Base-by-base conservation (phyloP, 2,113 vertebrate species). In the Corythaeola cristata region DNA sequence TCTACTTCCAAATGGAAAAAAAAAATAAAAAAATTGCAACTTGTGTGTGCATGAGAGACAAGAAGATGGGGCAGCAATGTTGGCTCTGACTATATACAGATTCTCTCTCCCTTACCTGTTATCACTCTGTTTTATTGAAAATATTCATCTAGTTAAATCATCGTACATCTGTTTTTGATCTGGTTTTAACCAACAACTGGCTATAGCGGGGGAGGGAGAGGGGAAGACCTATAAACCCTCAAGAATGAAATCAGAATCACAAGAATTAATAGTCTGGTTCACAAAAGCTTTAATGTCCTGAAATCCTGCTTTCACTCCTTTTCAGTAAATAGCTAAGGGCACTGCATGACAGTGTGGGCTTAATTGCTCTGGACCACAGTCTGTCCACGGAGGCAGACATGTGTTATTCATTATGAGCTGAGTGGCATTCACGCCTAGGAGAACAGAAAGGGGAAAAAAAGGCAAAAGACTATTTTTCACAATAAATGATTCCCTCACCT, bases 301-400 rank as follows among this genome's bases (percentile, higher is more conserved):
- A 92, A 88, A 95, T 86, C 58, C 22, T 88, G 50, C 49, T 89
- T 47, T 92, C 73, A 37, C 37, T 50, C 47, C 62, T 87, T 47
- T 47, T 80, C 62, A 68, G 28, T 94, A 97, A 97, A 97, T 84
- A 95, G 90, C 84, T 96, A 94, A 77, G 88, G 89, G 72, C 50
- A 83, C 72, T 60, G 41, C 23, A 33, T 85, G 93, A 94, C 95
- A 96, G 94, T 71, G 33, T 73, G 58, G 71, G 84, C 63, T 96
- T 93, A 94, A 95, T 82, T 93, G 89, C 76, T 83, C 39, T 62
- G 67, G 75, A 82, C 72, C 16, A 1, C 11, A 77, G 58, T 49
- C 67, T 93, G 92, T 77, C 68, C 91, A 13, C 2, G 16, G 80
- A 94, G 49, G 63, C 37, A 87, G 85, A 89, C 74, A 82, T 84